These are phyloP conservation scores for Sycophila texana DNA, from an alignment of 2,888 invertebrate species.

Conservation along the genomic window DNA sequence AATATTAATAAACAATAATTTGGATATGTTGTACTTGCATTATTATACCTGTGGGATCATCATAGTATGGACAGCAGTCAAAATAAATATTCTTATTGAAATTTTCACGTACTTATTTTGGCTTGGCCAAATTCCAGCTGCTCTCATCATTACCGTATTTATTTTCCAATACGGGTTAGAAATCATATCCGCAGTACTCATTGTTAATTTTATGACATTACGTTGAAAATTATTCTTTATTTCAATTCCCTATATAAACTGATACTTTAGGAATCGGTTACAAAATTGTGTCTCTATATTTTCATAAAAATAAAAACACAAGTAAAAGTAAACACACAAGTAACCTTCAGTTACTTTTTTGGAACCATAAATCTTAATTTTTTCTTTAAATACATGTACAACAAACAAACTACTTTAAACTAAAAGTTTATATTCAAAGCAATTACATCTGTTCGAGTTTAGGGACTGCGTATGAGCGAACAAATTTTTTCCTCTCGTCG, in stretches of 20 bases:
- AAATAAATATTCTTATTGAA: conserved; percentile 17
- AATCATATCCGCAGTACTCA: conserved; percentile 5
- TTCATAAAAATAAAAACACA: neutral
- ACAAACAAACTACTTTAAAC: no score
- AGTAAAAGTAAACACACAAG: neutral
- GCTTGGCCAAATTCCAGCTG: conserved; percentile 26
- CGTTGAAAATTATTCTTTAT: neutral
- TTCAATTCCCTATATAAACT: no score
- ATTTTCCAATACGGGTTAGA: conserved; percentile 2
- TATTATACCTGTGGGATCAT: conserved; percentile 22
- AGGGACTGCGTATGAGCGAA: no score
- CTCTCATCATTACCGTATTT: conserved; percentile 20
- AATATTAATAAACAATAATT: neutral
- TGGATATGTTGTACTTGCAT: neutral
- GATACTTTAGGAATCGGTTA: neutral
- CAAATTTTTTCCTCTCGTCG: no score
- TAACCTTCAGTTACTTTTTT: neutral
- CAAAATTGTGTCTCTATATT: neutral
- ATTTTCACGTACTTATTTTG: conserved; percentile 15
- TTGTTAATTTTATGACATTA: neutral
- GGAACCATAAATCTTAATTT: neutral
- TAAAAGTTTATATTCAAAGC: no score
- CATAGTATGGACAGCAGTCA: neutral
- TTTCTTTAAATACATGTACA: neutral
- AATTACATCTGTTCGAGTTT: no score